Base-by-base conservation (phyloP, 1,140 invertebrate species). In the Drosophila albomicans region DNA sequence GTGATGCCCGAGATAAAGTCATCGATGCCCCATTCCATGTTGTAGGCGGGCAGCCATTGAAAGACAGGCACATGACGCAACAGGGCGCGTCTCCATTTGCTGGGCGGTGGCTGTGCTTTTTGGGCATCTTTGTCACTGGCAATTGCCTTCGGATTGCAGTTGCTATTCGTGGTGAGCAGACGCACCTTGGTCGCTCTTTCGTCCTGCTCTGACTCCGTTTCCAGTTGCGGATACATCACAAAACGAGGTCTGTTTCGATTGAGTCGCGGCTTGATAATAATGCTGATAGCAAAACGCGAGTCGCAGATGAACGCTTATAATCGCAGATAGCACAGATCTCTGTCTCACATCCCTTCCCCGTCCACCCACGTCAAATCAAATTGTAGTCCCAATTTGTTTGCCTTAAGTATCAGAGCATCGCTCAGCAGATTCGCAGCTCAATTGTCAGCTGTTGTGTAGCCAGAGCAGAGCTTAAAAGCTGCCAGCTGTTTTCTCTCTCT, bases 1-100 rank as follows among this genome's bases (percentile, higher is more conserved):
- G 96, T 97, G 46, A 97, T 92, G 46, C 97, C 97, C 5, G 96
- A 96, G 66, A 96, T 94, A 1, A 95, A 72, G 92, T 97, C 96
- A 6, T 95, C 94, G 28, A 95, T 82, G 1, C 94, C 95, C 63
- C 94, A 93, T 58, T 94, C 92, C 59, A 93, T 93, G 15, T 93
- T 94, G 86, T 97, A 97, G 10, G 93, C 92, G 2, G 95, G 95
- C 41, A 95, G 91, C 96, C 96, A 96, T 52, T 92, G 91, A 45
- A 94, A 72, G 30, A 95, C 93, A 6, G 84, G 84, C 30, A 74
- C 62, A 58, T 92, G 61, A 5, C 82, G 64, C 6, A 76, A 45
- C n/a, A 88, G 63, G 5, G 67, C 64, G 2, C 80, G 80, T 1
- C 65, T 73, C 81, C 85, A 91, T 30, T 71, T 81, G 38, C 59